Evolutionary conservation across 1,140 invertebrate genomes (phyloP).

Genomic region (Bombus vancouverensis): DNA sequence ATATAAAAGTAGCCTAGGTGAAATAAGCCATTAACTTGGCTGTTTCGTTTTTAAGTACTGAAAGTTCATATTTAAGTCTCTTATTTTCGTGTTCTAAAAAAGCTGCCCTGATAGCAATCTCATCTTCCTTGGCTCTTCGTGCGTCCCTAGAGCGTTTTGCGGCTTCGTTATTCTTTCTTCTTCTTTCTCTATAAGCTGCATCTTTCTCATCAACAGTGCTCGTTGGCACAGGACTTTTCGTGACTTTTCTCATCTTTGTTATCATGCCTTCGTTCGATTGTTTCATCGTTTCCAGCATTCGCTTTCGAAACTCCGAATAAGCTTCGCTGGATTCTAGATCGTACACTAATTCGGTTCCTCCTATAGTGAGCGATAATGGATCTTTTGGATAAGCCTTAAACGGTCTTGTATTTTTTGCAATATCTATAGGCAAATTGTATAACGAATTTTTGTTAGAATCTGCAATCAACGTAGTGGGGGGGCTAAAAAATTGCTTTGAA

Average conservation of each 20-base stretch:
- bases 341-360: slow-evolving; percentile 79
- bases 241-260: slow-evolving; percentile 85
- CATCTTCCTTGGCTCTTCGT: slow-evolving; percentile 94
- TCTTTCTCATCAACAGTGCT: slow-evolving; percentile 85
- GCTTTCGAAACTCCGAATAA: slow-evolving; percentile 86
- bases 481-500: not conserved
- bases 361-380: slow-evolving; percentile 84
- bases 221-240: slow-evolving; percentile 70
- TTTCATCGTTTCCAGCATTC: slow-evolving; percentile 86
- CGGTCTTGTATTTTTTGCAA: slow-evolving; percentile 82
- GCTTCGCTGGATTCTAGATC: slow-evolving; percentile 84
- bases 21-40: slow-evolving; percentile 83
- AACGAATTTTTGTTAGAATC: not conserved
- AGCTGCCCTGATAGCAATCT: slow-evolving; percentile 93
- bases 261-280: slow-evolving; percentile 85
- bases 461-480: fast-evolving
- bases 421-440: not conserved
- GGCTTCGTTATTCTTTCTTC: slow-evolving; percentile 97
- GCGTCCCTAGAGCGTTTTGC: slow-evolving; percentile 97
- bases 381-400: slow-evolving; percentile 90
- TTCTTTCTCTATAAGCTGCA: slow-evolving; percentile 92
- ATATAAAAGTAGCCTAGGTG: not conserved
- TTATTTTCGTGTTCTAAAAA: slow-evolving; percentile 93
- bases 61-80: slow-evolving; percentile 86
- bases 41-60: slow-evolving; percentile 85